These are phyloP conservation scores for Alligator mississippiensis DNA, from an alignment of 2,113 vertebrate genomes.

Conservation along the genomic window DNA sequence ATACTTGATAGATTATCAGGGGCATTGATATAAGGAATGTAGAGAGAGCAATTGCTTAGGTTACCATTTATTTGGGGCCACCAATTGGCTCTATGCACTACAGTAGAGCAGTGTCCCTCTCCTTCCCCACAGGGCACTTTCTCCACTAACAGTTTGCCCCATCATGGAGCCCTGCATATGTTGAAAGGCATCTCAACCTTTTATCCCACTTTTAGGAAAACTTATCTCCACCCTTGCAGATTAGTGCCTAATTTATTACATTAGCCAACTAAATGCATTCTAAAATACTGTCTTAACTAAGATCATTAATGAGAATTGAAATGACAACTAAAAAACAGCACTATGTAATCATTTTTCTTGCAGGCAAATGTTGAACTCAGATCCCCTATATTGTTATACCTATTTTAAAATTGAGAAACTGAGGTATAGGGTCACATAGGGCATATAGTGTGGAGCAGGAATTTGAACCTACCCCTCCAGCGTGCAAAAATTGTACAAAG, in stretches of 20 bases:
- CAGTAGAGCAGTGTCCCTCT: too few species aligned
- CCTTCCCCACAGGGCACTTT: too few species aligned
- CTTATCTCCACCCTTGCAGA: too few species aligned
- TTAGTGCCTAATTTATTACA: neutral
- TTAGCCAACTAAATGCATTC: neutral
- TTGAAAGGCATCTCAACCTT: too few species aligned
- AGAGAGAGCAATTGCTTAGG: too few species aligned
- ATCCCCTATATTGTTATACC: neutral
- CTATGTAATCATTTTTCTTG: constrained; percentile 1
- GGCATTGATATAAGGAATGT: too few species aligned
- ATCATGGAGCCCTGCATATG: neutral
- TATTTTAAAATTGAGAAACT: neutral
- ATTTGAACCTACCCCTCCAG: neutral
- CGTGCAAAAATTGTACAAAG: neutral
- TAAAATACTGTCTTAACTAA: constrained; percentile 7
- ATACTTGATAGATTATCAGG: too few species aligned
- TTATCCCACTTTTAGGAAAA: too few species aligned
- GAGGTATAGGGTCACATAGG: neutral
- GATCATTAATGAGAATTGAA: neutral
- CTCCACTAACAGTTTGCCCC: neutral
- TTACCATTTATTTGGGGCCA: too few species aligned
- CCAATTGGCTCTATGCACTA: too few species aligned
- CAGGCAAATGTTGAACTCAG: neutral
- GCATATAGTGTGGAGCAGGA: neutral
- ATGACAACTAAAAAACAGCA: neutral